Evolutionary conservation across 2,797 vertebrate species (phyloP).

Genomic region (Carduelis carduelis): DNA sequence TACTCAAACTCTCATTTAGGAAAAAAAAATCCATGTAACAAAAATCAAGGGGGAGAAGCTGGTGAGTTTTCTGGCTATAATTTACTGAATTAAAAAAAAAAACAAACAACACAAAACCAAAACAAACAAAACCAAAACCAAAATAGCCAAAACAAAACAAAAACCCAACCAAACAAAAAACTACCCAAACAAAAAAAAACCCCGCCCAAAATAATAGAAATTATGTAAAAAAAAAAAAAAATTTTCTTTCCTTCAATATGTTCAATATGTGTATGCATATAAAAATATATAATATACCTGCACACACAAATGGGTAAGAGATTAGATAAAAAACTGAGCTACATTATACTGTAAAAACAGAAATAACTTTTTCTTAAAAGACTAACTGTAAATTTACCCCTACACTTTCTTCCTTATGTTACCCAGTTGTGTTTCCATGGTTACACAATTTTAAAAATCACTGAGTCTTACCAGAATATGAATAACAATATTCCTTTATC

Average conservation of each 20-base stretch:
- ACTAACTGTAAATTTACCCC: conserved; percentile 8
- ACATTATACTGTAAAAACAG: not conserved
- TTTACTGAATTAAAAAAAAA: not conserved
- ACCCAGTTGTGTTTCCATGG: conserved; percentile 31
- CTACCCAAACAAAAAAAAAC: too few relatives aligned
- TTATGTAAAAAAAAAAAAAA: not conserved
- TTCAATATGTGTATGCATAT: not conserved
- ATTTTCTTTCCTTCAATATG: not conserved
- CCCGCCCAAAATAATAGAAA: not conserved
- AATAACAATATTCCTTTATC: conserved; percentile 16
- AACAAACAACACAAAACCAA: not conserved
- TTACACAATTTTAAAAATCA: conserved; percentile 31
- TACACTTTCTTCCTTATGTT: not conserved
- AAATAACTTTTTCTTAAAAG: conserved; percentile 7
- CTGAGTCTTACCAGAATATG: not conserved
- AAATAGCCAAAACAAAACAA: not conserved
- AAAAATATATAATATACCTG: not conserved
- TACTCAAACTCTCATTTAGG: not conserved
- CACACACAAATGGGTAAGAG: not conserved
- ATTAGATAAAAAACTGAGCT: not conserved
- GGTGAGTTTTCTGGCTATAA: not conserved
- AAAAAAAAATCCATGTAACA: not conserved
- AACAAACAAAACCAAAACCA: not conserved
- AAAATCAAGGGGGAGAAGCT: not conserved
- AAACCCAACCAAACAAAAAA: not conserved